A percentile compares a stretch with the other conserved stretches of the same genome.
Evolutionary conservation across 2,113 vertebrate species (phyloP).

Genomic region (cattle (Bos taurus)): DNA sequence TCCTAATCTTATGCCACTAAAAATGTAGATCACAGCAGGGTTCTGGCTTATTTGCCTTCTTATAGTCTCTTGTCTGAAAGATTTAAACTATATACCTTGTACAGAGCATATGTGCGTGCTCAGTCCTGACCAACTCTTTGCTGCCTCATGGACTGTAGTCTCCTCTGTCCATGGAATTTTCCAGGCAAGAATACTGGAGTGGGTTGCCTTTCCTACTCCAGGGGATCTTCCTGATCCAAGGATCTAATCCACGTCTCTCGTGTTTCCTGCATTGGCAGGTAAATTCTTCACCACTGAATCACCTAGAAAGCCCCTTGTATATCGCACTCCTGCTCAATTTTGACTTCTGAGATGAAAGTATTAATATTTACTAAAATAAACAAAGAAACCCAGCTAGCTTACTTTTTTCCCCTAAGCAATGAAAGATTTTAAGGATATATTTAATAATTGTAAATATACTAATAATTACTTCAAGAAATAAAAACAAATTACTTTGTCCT

Average conservation of each 20-base stretch:
- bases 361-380: slow-evolving; percentile 12
- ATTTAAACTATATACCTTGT: not conserved
- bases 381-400: slow-evolving; percentile 5
- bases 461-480: slow-evolving; percentile 29
- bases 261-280: not conserved
- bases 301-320: not conserved
- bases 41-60: not conserved
- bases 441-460: slow-evolving; percentile 31
- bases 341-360: slow-evolving; percentile 34
- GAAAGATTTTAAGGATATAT: not conserved
- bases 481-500: not conserved
- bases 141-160: not conserved
- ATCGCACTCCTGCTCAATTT: not conserved
- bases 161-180: not conserved
- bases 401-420: slow-evolving; percentile 29
- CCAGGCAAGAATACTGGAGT: not conserved
- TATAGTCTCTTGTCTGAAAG: slow-evolving; percentile 48
- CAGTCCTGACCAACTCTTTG: not conserved
- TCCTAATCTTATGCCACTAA: not conserved
- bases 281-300: not conserved
- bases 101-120: not conserved
- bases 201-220: not conserved
- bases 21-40: not conserved
- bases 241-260: accelerated
- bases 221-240: not conserved